Base-by-base conservation (phyloP, 2,797 vertebrate genomes). In the Pangasius macronema region DNA sequence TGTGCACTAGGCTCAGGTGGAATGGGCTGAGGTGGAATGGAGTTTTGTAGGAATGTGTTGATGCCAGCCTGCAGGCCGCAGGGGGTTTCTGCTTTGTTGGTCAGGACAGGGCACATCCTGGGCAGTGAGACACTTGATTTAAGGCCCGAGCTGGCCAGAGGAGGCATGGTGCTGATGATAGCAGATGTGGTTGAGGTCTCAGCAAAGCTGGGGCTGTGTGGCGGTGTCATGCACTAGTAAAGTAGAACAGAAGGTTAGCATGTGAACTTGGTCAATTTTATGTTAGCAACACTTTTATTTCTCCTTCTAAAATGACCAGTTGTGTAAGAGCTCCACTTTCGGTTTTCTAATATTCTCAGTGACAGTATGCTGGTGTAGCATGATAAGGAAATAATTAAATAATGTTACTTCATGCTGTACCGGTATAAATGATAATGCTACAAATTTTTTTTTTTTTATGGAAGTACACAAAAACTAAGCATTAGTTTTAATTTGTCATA, bases 171-270 rank as follows among this genome's bases (percentile, higher is more conserved):
- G 81, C 89, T 89, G 85, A 84, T 57, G 33, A 89, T 46, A 10
- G 94, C 14, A 85, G 88, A 5, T 93, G 94, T 90, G 4, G 95
- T 91, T 0, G 94, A 93, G 5, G 95, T 92, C 90, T 98, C 98
- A 0, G 92, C 61, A 3, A 97, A 97, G 89, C 97, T 97, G 1
- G 98, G 98, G 93, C 98, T 99, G 92, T 98, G 98, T 55, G 98
- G 98, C 16, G 98, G 98, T 85, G 98, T 99, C 96, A 99, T 99
- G 88, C 98, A 99, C 98, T 99, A 90, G 53, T 91, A 57, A 77
- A 18, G 51, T 20, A 90, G 11, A 89, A 88, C 11, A 86, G 46
- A 83, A 84, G 61, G 55, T 83, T 77, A 70, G 63, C 11, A 79
- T 53, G 33, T 53, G 2, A 70, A 49, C 39, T 22, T 24, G 3